Evolutionary conservation across 2,797 vertebrate species (phyloP).

Genomic region (Hemitrygon akajei): DNA sequence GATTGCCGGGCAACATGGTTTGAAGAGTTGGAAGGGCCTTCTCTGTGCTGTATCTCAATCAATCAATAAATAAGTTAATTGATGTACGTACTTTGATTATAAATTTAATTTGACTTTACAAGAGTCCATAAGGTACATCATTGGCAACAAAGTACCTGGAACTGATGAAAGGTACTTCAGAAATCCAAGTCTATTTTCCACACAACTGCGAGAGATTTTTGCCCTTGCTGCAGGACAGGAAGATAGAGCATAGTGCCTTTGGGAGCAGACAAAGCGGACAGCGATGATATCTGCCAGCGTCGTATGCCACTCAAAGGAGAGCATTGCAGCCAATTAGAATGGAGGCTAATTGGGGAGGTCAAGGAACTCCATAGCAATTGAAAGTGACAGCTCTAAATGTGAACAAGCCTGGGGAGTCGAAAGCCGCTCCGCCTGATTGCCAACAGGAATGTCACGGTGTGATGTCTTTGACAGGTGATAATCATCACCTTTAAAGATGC

Average conservation of each 20-base stretch:
- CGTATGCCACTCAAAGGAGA: background rate
- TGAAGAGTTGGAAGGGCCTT: too few species aligned
- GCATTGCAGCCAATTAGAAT: background rate
- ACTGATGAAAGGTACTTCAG: background rate
- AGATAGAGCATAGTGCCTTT: background rate
- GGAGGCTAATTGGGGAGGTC: slow-evolving; percentile 8
- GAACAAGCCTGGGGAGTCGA: background rate
- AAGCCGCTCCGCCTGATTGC: background rate
- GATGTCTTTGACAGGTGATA: slow-evolving; percentile 13
- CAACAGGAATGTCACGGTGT: slow-evolving; percentile 11
- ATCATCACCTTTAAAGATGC: slow-evolving; percentile 27
- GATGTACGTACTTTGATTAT: too few species aligned
- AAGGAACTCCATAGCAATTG: background rate
- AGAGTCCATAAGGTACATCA: background rate
- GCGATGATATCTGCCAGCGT: background rate
- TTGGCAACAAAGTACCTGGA: background rate
- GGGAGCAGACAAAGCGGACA: background rate
- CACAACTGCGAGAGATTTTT: too few species aligned
- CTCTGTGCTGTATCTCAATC: too few species aligned
- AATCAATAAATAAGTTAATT: too few species aligned
- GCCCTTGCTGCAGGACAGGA: background rate
- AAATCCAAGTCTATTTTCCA: background rate
- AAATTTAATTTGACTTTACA: too few species aligned
- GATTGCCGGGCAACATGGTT: too few species aligned
- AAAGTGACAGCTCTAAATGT: background rate